Base-by-base conservation (phyloP, 2,113 vertebrate species). In the Rhynchomys soricoides region DNA sequence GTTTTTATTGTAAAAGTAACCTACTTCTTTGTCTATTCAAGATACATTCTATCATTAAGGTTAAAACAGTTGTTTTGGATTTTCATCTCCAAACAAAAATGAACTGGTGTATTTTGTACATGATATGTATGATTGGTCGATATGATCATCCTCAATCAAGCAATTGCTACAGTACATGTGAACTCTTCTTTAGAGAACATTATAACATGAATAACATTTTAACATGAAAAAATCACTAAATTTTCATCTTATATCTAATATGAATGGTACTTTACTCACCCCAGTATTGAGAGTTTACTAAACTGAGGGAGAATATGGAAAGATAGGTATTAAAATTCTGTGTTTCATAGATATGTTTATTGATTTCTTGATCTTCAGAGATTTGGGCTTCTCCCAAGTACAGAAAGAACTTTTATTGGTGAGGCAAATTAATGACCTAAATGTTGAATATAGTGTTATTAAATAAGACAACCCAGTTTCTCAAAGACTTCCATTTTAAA, bases 341-440 rank as follows among this genome's bases (percentile, higher is more conserved):
- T 82, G n/a, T 66, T 34, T 6, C 5, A 16, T 66, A 71, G 2
- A 11, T 75, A 15, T 45, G 15, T 70, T 90, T 95, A 68, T 92
- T 92, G 62, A 86, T 52, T 48, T 86, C 40, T 86, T 79, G 79
- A 83, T 52, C 34, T 83, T 29, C 5, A 91, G 94, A 68, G 9
- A 52, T 90, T 87, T 13, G 64, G 86, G 6, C 22, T 93, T 83
- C 68, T 93, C 50, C 31, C 50, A 57, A 79, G 43, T 83, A 62
- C 43, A 87, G n/a, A 74, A 93, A 96, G 70, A 3, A 66, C 48
- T 62, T 78, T n/a, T 59, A 17, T 96, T 87, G 78, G 55, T 81
- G 70, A 96, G 7, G 40, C 62, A 83, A 96, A 87, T 40, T 64
- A 77, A 43, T 37, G 40, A 7, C 26, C n/a, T 78, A 92, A 78